Evolutionary conservation across 2,888 invertebrate genomes (phyloP).

Genomic region (Lycia hirtaria): DNA sequence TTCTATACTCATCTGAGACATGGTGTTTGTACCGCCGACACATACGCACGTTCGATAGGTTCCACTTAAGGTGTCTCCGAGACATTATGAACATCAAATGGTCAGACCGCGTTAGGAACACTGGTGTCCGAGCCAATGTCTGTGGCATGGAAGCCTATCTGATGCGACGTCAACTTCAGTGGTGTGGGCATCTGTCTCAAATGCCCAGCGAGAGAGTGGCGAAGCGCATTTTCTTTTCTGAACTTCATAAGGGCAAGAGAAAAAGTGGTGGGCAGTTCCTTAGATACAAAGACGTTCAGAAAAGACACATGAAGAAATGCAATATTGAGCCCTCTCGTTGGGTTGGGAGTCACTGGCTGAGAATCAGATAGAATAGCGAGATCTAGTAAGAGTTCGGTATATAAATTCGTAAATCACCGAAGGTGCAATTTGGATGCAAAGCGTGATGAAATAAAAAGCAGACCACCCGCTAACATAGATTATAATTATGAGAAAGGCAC

Average conservation of each 20-base stretch:
- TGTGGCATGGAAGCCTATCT: constrained; percentile 9
- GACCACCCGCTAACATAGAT: too few relatives aligned
- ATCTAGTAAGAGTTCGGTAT: too few relatives aligned
- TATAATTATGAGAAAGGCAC: too few relatives aligned
- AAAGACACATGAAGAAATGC: too few relatives aligned
- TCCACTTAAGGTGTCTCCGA: background rate
- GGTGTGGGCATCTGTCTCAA: constrained; percentile 8
- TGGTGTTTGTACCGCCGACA: background rate
- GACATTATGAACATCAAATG: background rate
- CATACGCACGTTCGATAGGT: background rate
- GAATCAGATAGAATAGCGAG: too few relatives aligned
- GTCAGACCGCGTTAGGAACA: background rate
- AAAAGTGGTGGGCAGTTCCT: background rate
- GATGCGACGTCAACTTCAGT: constrained; percentile 13
- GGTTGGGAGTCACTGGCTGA: too few relatives aligned
- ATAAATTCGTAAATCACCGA: too few relatives aligned
- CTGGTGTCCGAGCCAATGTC: constrained; percentile 5
- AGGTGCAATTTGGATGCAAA: too few relatives aligned
- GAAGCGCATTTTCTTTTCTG: background rate
- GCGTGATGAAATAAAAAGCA: too few relatives aligned
- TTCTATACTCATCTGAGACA: background rate
- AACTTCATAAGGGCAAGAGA: background rate
- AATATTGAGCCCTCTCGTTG: too few relatives aligned
- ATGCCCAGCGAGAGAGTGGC: constrained; percentile 2
- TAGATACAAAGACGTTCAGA: background rate